Evolutionary conservation across 2,888 invertebrate genomes (phyloP).

Genomic region (Gortyna flavago): DNA sequence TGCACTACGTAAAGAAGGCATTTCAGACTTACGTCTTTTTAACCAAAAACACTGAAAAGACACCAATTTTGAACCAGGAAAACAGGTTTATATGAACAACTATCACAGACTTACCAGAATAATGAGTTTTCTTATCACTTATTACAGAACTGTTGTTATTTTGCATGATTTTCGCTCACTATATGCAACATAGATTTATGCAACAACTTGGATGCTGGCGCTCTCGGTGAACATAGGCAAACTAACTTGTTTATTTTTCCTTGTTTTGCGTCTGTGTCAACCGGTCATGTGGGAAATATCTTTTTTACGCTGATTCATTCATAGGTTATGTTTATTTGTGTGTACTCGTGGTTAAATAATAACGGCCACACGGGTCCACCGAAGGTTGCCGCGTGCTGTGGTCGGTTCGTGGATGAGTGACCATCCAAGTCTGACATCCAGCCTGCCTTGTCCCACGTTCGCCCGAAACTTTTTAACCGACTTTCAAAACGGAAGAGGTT

Average conservation of each 20-base stretch:
- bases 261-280: slow-evolving; percentile 4
- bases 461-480: no score
- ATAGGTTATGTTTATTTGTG: background rate
- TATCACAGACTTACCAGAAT: slow-evolving; percentile 25
- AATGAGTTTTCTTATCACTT: background rate
- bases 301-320: slow-evolving; percentile 7
- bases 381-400: no score
- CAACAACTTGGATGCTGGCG: background rate
- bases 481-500: no score
- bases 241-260: slow-evolving; percentile 24
- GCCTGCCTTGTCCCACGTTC: no score
- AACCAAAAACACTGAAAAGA: background rate
- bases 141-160: background rate
- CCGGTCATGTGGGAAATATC: slow-evolving; percentile 9
- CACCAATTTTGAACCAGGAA: background rate
- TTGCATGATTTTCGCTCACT: slow-evolving; percentile 11
- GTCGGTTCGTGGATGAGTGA: background rate
- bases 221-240: background rate
- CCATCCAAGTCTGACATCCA: background rate
- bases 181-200: background rate
- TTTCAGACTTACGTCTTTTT: background rate
- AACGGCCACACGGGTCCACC: no score
- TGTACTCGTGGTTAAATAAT: no score
- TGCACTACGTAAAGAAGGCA: background rate
- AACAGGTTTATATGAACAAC: background rate